Conservation (phyloP, 2,113 vertebrate species). For the Peromyscus polionotus region DNA sequence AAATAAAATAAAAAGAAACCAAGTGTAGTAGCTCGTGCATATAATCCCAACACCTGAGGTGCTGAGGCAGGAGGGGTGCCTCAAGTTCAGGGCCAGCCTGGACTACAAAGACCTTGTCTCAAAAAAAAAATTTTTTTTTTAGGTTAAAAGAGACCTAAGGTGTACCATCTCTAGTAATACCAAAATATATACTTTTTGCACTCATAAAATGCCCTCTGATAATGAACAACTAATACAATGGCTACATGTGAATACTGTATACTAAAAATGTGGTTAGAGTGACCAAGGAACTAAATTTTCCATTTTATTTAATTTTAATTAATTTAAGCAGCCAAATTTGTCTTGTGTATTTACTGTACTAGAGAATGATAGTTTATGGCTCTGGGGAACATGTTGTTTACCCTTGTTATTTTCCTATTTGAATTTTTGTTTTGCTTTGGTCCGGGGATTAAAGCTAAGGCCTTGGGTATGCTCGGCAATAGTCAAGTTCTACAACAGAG, state of each 20-base stretch:
- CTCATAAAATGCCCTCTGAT: not conserved
- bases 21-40: not conserved
- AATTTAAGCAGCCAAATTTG: slow-evolving; percentile 28
- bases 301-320: slow-evolving; percentile 29
- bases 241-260: not conserved
- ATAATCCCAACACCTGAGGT: not conserved
- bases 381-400: not conserved
- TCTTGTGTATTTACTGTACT: not conserved
- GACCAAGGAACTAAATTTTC: slow-evolving; percentile 14
- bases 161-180: not conserved
- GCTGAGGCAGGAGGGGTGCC: not conserved
- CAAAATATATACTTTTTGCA: not conserved
- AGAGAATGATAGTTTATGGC: not conserved
- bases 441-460: not conserved
- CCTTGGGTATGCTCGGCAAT: not conserved
- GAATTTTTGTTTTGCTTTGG: not conserved
- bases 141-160: not conserved
- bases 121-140: not conserved
- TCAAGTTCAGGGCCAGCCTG: not conserved
- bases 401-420: not conserved
- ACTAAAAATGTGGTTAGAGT: not conserved
- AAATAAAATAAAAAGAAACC: not conserved
- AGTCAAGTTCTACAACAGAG: not conserved
- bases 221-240: not conserved
- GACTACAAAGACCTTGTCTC: not conserved